Evolutionary conservation across 2,888 invertebrate genomes (phyloP).

Genomic region (Ypsolopha scabrella): DNA sequence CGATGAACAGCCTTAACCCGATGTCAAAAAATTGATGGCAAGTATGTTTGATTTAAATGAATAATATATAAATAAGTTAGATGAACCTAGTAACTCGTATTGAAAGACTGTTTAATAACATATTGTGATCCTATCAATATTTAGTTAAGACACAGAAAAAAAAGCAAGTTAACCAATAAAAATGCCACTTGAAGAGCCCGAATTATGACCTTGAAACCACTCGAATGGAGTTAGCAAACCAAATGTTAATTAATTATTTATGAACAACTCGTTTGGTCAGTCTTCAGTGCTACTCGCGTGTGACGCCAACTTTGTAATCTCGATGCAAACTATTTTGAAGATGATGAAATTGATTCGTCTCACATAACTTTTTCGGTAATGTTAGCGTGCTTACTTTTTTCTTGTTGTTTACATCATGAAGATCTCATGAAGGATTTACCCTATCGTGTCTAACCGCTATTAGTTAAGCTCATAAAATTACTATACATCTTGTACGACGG

Average conservation of each 20-base stretch:
- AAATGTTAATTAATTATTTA: conserved; percentile 62
- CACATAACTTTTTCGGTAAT: too few species aligned
- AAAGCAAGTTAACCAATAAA: not conserved
- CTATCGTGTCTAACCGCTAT: too few species aligned
- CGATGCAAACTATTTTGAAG: not conserved
- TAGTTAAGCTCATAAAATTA: too few species aligned
- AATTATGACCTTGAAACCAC: conserved; percentile 41
- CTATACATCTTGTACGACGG: too few species aligned
- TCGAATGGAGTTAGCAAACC: conserved; percentile 45
- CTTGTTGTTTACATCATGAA: too few species aligned
- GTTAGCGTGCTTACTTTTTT: too few species aligned
- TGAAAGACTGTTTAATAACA: too few species aligned
- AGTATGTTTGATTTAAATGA: too few species aligned
- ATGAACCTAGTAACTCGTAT: too few species aligned
- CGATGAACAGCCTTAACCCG: conserved; percentile 3
- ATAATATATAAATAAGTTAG: too few species aligned
- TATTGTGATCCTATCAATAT: too few species aligned
- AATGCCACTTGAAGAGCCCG: conserved; percentile 20
- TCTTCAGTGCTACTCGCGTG: conserved; percentile 17
- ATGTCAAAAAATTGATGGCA: not conserved
- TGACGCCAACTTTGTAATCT: not conserved
- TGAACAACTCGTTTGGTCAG: conserved; percentile 47
- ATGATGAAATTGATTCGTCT: not conserved
- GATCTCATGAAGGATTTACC: too few species aligned
- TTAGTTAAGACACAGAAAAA: not conserved